Conservation (phyloP, 2,888 invertebrate genomes). For the Drosophila leonis region DNA sequence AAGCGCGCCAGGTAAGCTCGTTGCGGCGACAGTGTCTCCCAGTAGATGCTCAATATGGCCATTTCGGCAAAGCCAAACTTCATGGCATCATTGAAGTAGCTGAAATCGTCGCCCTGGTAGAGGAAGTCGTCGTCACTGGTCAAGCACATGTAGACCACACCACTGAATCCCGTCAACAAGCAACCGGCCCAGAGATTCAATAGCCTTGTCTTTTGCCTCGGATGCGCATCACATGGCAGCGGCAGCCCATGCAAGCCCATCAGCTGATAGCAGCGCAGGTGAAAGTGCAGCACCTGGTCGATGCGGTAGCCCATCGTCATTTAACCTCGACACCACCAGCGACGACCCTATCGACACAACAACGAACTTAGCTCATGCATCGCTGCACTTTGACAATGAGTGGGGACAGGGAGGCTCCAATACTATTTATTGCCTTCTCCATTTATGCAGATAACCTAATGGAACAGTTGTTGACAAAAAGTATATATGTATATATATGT, state of each 20-base stretch:
- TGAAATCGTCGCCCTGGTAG: constrained; percentile 62
- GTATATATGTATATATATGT: not conserved
- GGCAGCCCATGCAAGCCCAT: constrained; percentile 72
- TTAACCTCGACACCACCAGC: constrained; percentile 2
- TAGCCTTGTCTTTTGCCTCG: not conserved
- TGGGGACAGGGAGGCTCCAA: not conserved
- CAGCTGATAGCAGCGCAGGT: constrained; percentile 72
- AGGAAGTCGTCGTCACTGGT: constrained; percentile 59
- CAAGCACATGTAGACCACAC: constrained; percentile 34
- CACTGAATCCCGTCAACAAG: constrained; percentile 48
- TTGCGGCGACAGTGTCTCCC: constrained; percentile 53
- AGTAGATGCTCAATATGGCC: constrained; percentile 65
- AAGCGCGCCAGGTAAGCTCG: constrained; percentile 51
- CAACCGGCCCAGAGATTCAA: constrained; percentile 59
- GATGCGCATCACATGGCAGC: constrained; percentile 34
- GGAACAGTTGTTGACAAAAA: not conserved
- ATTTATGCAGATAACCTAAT: not conserved
- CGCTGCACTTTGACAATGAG: not conserved
- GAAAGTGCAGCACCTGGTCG: constrained; percentile 57
- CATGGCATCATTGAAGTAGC: constrained; percentile 70
- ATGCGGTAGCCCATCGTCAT: constrained; percentile 44
- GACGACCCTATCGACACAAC: not conserved
- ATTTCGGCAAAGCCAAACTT: constrained; percentile 63
- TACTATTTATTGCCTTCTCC: not conserved
- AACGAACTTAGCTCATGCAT: not conserved